Evolutionary conservation across 2,113 vertebrate species (phyloP).

Genomic region (Orientallactaga bullata): DNA sequence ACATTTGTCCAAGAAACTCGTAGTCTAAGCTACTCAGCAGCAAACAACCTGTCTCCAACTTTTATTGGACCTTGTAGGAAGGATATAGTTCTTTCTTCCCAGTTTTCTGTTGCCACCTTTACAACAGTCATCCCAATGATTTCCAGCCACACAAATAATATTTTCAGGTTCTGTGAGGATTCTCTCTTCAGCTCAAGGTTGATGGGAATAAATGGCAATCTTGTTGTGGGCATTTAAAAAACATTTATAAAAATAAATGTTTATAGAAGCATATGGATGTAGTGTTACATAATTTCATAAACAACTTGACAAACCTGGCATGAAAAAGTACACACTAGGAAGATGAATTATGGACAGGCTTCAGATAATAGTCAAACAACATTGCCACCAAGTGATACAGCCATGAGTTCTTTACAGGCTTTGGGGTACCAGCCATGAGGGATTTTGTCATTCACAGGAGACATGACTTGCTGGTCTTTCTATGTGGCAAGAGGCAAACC

Average conservation of each 20-base stretch:
- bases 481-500: no score
- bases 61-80: slow-evolving; percentile 95
- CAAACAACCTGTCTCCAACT: no score
- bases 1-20: no score
- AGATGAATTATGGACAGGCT: no score
- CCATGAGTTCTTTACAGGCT: no score
- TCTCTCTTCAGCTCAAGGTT: slow-evolving; percentile 94
- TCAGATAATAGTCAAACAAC: no score
- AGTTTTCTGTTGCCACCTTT: slow-evolving; percentile 98
- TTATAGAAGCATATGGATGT: slow-evolving; percentile 92
- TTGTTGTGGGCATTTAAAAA: slow-evolving; percentile 99
- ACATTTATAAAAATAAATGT: slow-evolving; percentile 78
- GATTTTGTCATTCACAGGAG: no score
- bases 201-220: slow-evolving; percentile 96
- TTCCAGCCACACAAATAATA: slow-evolving; percentile 97
- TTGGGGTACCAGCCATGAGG: no score
- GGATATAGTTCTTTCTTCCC: slow-evolving; percentile 97
- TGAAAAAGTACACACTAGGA: no score
- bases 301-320: slow-evolving; percentile 97
- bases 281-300: slow-evolving; percentile 99
- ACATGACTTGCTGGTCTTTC: no score
- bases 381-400: no score
- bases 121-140: slow-evolving; percentile 99
- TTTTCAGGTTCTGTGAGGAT: slow-evolving; percentile 97
- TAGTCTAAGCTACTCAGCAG: no score